Evolutionary conservation across 1,140 invertebrate species (phyloP).

Genomic region (Maniola jurtina): DNA sequence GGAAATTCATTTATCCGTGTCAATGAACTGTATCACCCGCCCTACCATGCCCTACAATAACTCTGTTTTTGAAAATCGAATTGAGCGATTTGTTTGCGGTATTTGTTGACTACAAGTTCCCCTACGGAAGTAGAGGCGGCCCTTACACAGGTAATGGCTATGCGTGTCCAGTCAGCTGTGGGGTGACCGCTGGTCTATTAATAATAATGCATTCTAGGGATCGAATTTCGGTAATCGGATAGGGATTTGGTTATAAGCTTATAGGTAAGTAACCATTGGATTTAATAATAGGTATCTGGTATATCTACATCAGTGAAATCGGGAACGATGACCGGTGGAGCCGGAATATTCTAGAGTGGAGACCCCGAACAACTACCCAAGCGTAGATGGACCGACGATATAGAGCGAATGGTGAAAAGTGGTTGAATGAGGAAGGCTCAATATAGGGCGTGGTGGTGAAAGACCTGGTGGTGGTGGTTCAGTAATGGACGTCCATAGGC

Average conservation of each 20-base stretch:
- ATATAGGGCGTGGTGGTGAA: too few species aligned
- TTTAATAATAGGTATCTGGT: background rate
- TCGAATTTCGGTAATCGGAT: constrained; percentile 32
- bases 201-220: constrained; percentile 28
- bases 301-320: too few species aligned
- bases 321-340: too few species aligned
- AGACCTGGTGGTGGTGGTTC: too few species aligned
- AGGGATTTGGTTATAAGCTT: background rate
- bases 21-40: constrained; percentile 33
- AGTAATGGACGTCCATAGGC: too few species aligned
- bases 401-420: too few species aligned
- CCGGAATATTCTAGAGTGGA: too few species aligned
- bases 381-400: too few species aligned
- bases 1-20: constrained; percentile 16
- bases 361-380: too few species aligned
- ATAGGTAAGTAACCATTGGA: background rate
- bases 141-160: constrained; percentile 27
- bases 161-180: constrained; percentile 33
- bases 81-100: constrained; percentile 45
- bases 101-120: constrained; percentile 41
- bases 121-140: constrained; percentile 41
- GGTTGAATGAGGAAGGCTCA: too few species aligned
- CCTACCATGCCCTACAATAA: constrained; percentile 26
- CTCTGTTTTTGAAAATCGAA: constrained; percentile 32
- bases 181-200: constrained; percentile 29